Evolutionary conservation across 2,797 vertebrate genomes (phyloP).

Genomic region (Spheniscus humboldti): DNA sequence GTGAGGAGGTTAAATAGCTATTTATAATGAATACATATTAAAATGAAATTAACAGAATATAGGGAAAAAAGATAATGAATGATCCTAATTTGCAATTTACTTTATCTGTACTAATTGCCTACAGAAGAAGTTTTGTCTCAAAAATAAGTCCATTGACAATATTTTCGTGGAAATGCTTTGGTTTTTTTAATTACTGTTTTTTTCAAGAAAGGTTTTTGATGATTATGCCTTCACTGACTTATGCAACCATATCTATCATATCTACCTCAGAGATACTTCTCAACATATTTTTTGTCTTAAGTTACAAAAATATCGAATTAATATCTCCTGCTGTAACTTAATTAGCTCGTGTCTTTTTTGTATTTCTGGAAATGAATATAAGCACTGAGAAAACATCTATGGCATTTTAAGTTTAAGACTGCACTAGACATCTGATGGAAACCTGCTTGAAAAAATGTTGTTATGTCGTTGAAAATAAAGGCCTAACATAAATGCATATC

Average conservation of each 20-base stretch:
- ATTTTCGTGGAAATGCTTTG: slow-evolving; percentile 50
- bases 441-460: neutral
- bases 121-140: neutral
- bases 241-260: neutral
- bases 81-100: neutral
- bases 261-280: neutral
- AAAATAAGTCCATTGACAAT: neutral
- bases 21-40: neutral
- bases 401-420: neutral
- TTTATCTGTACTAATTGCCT: neutral
- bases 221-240: neutral
- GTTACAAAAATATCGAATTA: neutral
- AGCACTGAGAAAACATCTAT: neutral
- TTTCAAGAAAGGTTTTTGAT: neutral
- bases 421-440: neutral
- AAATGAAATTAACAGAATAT: neutral
- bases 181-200: neutral
- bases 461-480: neutral
- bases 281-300: neutral
- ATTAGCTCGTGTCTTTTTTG: neutral
- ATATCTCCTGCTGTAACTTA: neutral
- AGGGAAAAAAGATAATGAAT: neutral
- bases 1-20: neutral
- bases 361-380: neutral
- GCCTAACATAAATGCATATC: neutral